Evolutionary conservation across 1,140 invertebrate genomes (phyloP), one percentile per base, ranked within the genome.

Genomic region (Habropoda laboriosa): DNA sequence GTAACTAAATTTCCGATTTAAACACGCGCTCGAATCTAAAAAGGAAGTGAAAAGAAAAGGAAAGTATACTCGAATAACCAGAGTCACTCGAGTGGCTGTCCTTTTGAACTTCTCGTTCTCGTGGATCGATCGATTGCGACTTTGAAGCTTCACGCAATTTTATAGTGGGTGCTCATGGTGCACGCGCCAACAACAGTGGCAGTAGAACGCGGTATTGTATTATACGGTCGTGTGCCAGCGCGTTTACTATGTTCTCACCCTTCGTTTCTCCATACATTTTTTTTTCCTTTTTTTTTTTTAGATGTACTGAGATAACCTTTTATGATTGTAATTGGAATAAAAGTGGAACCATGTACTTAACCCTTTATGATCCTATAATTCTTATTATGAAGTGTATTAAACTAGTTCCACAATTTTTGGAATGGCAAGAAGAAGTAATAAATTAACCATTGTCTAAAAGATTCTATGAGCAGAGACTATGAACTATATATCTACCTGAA

Each of bases 181-280:
- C 13, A 42, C 38, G 24, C 40, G 32, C 64, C 40, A 55, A 60
- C 64, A 75, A 49, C 74, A 45, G 27, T 81, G 84, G 84, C 81
- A 86, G 85, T 86, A 77, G 61, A 86, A 86, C 67, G 42, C 47
- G 74, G 81, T 80, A 49, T 45, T 57, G 18, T 70, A 79, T 71
- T 73, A 30, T 55, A 74, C 77, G 64, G 55, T 55, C 32, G 47
- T 66, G 21, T 61, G 71, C 13, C 66, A 84, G 66, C 83, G 58
- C 57, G 75, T 74, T n/a, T 83, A 64, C 70, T 47, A 83, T 70
- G 40, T 38, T 63, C 42, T 24, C 42, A 58, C 40, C 40, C 42
- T 60, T 53, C 55, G 78, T 74, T 75, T 81, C 55, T 55, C 51
- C 3, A 1, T n/a, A 10, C 6, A n/a, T 21, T 7, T n/a, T 51